A percentile compares a stretch with the other conserved stretches of the same genome.
phyloP scores from a whole-genome alignment of 2,888 invertebrate genomes.

The Eurytoma adleriae region DNA sequence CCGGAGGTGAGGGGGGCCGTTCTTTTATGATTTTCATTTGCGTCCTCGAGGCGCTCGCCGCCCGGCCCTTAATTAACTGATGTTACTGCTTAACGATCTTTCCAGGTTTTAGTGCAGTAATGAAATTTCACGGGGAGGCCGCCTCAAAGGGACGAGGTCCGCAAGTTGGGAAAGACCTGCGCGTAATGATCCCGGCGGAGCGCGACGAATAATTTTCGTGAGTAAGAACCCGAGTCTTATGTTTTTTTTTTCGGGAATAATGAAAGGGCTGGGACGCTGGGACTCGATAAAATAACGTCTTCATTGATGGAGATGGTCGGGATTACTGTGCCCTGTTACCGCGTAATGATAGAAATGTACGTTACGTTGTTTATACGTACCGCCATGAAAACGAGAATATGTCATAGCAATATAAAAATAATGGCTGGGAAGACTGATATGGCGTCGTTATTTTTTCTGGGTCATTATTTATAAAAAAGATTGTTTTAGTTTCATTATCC shows the following conservation, averaged over 20 bases:
- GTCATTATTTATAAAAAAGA: no score
- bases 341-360: background rate
- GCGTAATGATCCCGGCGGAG: background rate
- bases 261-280: background rate
- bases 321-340: background rate
- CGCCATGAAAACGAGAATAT: no score
- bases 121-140: conserved; percentile 16
- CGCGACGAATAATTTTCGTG: conserved; percentile 12
- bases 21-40: conserved; percentile 22
- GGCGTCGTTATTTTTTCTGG: no score
- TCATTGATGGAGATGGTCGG: background rate
- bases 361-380: background rate
- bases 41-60: background rate
- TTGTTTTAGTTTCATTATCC: no score
- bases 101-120: conserved; percentile 19
- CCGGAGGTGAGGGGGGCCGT: background rate
- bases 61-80: conserved; percentile 24
- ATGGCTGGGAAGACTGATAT: no score
- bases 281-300: background rate
- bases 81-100: conserved; percentile 31
- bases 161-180: background rate
- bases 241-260: conserved; percentile 8
- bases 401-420: no score
- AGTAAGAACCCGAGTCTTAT: background rate
- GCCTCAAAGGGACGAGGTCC: background rate